Percentiles rank a stretch among this genome's conserved stretches.
Conservation (phyloP, 1,140 invertebrate species). For the Dufourea novaeangliae region DNA sequence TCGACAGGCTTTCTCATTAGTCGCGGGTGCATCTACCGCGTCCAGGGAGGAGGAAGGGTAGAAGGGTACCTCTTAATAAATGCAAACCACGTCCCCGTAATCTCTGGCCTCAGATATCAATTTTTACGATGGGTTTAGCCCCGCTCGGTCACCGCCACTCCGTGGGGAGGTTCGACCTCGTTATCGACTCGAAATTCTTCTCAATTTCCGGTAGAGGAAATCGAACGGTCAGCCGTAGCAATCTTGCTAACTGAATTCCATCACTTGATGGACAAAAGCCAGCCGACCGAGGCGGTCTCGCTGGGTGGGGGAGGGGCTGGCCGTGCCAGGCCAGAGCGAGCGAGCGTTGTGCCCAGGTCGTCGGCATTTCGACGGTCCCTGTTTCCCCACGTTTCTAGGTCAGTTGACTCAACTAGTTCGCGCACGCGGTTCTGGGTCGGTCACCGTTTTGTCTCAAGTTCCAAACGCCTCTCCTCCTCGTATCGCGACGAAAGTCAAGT, state of each 20-base stretch:
- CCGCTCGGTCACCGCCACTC: too few species aligned
- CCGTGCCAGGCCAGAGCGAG: not conserved
- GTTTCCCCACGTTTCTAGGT: slow-evolving; percentile 62
- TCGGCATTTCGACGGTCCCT: slow-evolving; percentile 42
- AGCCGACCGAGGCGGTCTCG: too few species aligned
- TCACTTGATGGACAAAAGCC: slow-evolving; percentile 53
- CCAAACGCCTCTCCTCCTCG: slow-evolving; percentile 13
- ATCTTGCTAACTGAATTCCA: slow-evolving; percentile 64
- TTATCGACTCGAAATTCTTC: slow-evolving; percentile 49
- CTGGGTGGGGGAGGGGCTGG: too few species aligned
- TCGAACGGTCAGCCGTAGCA: slow-evolving; percentile 54
- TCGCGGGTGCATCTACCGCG: not conserved
- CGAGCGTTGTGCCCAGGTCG: not conserved
- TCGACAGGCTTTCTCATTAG: not conserved
- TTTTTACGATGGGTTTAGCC: slow-evolving; percentile 16
- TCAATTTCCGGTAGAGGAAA: slow-evolving; percentile 51
- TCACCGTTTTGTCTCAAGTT: slow-evolving; percentile 57
- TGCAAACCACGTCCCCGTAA: not conserved
- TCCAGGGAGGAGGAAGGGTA: not conserved
- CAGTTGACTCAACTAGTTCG: slow-evolving; percentile 45
- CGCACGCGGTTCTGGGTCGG: slow-evolving; percentile 55
- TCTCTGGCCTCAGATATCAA: slow-evolving; percentile 10
- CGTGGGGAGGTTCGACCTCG: not conserved
- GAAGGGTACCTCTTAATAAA: slow-evolving; percentile 8
- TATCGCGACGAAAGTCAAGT: slow-evolving; percentile 57